Percentiles rank a stretch among this genome's conserved stretches.
Conservation (phyloP, 2,888 invertebrate genomes). For the Leistus spinibarbis region DNA sequence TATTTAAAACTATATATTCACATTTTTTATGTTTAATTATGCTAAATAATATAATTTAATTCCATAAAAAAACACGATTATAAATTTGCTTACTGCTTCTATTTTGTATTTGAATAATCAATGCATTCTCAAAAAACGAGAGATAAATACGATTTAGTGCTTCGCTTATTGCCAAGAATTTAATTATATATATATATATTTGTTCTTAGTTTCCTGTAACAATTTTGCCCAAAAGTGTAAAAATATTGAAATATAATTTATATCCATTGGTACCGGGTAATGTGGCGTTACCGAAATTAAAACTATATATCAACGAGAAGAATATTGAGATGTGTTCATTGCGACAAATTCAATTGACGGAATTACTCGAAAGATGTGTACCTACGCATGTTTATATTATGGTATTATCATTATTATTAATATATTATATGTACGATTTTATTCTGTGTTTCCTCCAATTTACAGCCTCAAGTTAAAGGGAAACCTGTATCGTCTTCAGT, state of each 20-base stretch:
- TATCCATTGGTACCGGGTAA: slow-evolving; percentile 79
- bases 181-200: background rate
- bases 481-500: slow-evolving; percentile 37
- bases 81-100: no score
- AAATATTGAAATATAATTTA: slow-evolving; percentile 75
- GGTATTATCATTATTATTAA: no score
- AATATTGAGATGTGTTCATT: slow-evolving; percentile 53
- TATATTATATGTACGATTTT: no score
- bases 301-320: slow-evolving; percentile 60
- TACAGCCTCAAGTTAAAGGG: slow-evolving; percentile 51
- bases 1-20: no score
- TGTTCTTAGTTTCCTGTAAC: slow-evolving; percentile 59
- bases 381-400: slow-evolving; percentile 71
- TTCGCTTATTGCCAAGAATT: background rate
- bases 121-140: no score
- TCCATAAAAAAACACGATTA: no score
- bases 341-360: slow-evolving; percentile 60
- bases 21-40: no score
- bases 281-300: slow-evolving; percentile 70
- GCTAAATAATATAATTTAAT: no score
- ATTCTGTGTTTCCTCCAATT: slow-evolving; percentile 43
- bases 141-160: background rate
- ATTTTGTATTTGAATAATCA: no score
- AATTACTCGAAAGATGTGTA: slow-evolving; percentile 64
- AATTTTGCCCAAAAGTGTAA: slow-evolving; percentile 66